Conservation (phyloP, 2,113 vertebrate genomes). For the Aphelocoma coerulescens region DNA sequence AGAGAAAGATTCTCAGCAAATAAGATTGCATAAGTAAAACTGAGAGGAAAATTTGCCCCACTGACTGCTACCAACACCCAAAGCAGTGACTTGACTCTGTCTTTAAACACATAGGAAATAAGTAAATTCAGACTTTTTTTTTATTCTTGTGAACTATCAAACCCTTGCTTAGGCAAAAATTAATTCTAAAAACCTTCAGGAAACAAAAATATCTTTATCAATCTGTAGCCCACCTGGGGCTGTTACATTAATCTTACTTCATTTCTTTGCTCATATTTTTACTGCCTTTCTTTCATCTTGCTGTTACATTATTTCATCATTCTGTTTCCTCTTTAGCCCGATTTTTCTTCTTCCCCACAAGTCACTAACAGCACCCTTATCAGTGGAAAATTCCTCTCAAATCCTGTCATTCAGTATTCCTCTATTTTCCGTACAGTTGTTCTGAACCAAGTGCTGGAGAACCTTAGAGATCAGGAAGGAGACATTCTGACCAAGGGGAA, state of each 20-base stretch:
- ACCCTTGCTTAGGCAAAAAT: background rate
- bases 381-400: background rate
- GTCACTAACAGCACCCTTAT: background rate
- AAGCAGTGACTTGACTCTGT: background rate
- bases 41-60: background rate
- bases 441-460: background rate
- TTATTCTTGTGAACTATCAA: background rate
- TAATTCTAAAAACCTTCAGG: background rate
- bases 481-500: background rate
- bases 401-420: background rate
- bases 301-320: background rate
- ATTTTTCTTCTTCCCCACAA: background rate
- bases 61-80: background rate
- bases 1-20: background rate
- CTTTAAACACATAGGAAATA: background rate
- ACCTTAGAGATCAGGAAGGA: background rate
- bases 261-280: background rate
- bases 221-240: background rate
- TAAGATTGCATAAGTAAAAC: background rate
- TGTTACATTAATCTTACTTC: background rate
- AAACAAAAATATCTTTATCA: background rate
- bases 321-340: background rate
- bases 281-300: background rate
- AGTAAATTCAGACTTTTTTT: background rate
- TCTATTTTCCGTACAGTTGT: background rate